phyloP scores from a whole-genome alignment of 2,113 vertebrate genomes.

The Scalopus aquaticus region DNA sequence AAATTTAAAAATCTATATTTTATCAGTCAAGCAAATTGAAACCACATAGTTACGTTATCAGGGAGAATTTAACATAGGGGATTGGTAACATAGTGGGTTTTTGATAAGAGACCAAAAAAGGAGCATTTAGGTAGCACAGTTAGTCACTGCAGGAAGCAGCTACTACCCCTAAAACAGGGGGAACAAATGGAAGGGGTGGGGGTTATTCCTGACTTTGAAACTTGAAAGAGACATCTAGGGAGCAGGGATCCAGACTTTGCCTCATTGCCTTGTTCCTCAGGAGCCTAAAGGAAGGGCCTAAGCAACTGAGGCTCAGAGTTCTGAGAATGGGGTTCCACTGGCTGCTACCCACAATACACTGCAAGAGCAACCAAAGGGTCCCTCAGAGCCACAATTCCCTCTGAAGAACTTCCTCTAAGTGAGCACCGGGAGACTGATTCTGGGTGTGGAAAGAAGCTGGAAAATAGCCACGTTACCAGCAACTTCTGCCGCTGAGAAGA shows the following conservation, averaged over 20 bases:
- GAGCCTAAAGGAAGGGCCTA: background rate
- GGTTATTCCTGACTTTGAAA: no score
- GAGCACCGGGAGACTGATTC: background rate
- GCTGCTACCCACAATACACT: background rate
- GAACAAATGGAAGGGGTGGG: background rate
- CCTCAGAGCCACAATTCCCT: background rate
- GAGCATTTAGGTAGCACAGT: background rate
- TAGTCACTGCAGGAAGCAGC: background rate
- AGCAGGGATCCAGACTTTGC: background rate
- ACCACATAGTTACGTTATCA: background rate
- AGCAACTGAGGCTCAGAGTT: background rate
- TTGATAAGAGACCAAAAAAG: no score
- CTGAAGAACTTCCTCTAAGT: background rate
- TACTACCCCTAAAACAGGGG: background rate
- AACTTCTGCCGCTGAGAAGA: background rate
- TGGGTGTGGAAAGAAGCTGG: background rate
- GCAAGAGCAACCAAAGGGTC: background rate
- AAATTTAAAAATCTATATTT: background rate
- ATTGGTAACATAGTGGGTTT: background rate
- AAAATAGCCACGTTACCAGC: background rate
- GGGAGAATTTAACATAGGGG: background rate
- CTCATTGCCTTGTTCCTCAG: background rate
- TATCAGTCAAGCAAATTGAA: conserved; percentile 2
- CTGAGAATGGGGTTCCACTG: background rate
- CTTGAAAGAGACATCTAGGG: background rate